Base-by-base conservation (phyloP, 35 echinoderm and acorn worm genomes). In the Ophioderma brevispina region DNA sequence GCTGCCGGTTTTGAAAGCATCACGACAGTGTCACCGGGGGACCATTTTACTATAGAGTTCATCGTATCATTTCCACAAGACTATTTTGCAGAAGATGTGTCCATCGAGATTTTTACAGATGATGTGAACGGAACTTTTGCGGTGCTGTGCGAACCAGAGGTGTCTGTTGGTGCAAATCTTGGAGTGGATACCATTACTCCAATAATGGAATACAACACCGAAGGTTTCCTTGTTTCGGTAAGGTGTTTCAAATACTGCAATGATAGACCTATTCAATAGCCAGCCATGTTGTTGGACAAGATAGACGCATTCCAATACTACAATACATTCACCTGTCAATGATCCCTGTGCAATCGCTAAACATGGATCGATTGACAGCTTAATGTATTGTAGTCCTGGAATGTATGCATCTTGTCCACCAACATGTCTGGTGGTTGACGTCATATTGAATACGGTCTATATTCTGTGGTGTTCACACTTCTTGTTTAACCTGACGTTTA, bases 61-160 rank as follows among this genome's bases (percentile, higher is more conserved):
- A 85, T 32, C 31, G 63, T 39, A 19, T 10, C 36, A 32, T 36
- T 85, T 36, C 83, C 83, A 14, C 32, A 32, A 21, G 21, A 52
- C 25, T 0, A 33, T 14, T 21, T 36, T 15, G 83, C 43, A 1
- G 33, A 30, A 33, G 46, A 64, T 59, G 37, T 85, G 32, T 17
- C 17, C 13, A 37, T 85, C 30, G 83, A 85, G 83, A 70, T 85
- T 0, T 85, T 85, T 40, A 85, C 83, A 3, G 83, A 85, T 11
- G 83, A 85, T 33, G 37, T 37, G n/a, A 64, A 85, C 28, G 37
- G 63, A 13, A 85, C 83, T 28, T 37, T 85, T 25, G 52, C 83
- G 8, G 32, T 85, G 0, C 34, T 85, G 31, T 85, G 83, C 32
- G 31, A 52, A n/a, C 83, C 83, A 13, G 21, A 49, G 0, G 25